Conservation (phyloP, 2,797 vertebrate species). For the Poecilia velifera region DNA sequence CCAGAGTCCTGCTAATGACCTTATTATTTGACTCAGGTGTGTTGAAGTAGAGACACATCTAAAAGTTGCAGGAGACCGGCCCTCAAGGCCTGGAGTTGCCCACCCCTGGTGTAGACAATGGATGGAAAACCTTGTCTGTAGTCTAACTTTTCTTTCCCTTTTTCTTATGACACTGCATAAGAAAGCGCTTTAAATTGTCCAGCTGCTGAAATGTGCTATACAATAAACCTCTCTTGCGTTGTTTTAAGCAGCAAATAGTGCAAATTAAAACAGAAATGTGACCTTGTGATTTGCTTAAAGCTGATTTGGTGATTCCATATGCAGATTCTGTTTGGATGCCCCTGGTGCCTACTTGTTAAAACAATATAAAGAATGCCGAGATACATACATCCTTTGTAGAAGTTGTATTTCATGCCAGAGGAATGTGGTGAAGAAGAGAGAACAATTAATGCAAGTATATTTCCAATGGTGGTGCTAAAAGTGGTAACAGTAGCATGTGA, state of each 20-base stretch:
- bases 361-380: constrained; percentile 12
- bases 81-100: no score
- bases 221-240: not conserved
- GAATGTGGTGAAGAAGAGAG: constrained; percentile 3
- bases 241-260: not conserved
- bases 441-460: not conserved
- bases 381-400: not conserved
- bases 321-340: constrained; percentile 30
- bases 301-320: constrained; percentile 18
- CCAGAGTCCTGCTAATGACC: no score
- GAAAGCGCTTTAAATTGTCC: not conserved
- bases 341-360: constrained; percentile 6
- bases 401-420: constrained; percentile 2
- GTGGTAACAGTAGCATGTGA: not conserved
- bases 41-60: no score
- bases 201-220: not conserved
- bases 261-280: constrained; percentile 2
- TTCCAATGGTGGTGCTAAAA: constrained; percentile 9
- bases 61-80: no score
- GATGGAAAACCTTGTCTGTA: not conserved
- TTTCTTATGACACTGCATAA: not conserved
- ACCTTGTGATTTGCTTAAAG: constrained; percentile 38
- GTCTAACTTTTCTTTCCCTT: not conserved
- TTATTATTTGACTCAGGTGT: no score
- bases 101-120: not conserved